A percentile compares a stretch with the other conserved stretches of the same genome.
These are phyloP conservation scores for Sclerodermus sp. DNA, from an alignment of 2,888 invertebrate genomes.

Conservation along the genomic window DNA sequence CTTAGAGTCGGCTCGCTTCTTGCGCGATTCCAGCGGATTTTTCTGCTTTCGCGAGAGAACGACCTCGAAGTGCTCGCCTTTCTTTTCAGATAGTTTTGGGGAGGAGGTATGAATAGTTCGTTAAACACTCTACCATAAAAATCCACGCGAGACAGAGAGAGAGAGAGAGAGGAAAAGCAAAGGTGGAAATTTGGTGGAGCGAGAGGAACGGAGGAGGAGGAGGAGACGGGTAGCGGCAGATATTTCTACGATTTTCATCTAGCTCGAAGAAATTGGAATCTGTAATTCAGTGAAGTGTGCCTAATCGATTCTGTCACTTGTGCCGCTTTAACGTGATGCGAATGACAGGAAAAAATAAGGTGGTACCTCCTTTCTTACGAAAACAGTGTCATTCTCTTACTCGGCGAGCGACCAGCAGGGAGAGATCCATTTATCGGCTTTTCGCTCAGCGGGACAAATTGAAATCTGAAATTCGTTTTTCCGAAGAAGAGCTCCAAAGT, in stretches of 20 bases:
- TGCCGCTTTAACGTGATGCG: constrained; percentile 10
- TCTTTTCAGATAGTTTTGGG: no score
- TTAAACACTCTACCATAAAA: no score
- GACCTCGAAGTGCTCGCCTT: no score
- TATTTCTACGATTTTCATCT: no score
- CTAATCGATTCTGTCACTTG: constrained; percentile 15
- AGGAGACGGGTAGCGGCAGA: no score
- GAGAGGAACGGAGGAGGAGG: no score
- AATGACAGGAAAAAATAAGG: constrained; percentile 4
- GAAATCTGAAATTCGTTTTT: constrained; percentile 17
- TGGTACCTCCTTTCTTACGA: constrained; percentile 2
- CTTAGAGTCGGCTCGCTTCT: constrained; percentile 14
- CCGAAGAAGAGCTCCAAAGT: neutral
- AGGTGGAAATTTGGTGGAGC: no score
- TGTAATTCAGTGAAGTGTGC: neutral
- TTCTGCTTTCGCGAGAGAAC: constrained; percentile 2
- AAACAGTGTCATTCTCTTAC: constrained; percentile 10
- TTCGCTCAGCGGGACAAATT: constrained; percentile 17
- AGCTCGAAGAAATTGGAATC: no score
- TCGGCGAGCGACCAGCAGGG: constrained; percentile 3
- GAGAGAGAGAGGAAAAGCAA: no score
- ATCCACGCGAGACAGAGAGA: no score
- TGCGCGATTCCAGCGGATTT: constrained; percentile 6
- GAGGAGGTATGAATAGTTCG: no score
- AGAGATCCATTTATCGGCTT: constrained; percentile 21